These are phyloP conservation scores for Dinothrombium tinctorium DNA, from an alignment of 1,140 invertebrate species.

Conservation along the genomic window DNA sequence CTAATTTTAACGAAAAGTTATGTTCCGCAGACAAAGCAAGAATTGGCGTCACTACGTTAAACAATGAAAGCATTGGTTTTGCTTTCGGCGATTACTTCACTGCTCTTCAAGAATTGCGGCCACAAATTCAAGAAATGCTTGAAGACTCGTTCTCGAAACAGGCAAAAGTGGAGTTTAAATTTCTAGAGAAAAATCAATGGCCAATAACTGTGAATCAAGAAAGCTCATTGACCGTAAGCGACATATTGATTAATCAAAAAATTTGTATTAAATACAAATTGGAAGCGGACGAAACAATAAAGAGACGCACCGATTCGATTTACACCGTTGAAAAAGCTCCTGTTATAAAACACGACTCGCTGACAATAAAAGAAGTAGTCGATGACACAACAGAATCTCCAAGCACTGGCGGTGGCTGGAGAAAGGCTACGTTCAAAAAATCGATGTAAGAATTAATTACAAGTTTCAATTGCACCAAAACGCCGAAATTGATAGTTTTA, in stretches of 20 bases:
- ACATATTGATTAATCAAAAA: constrained; percentile 17
- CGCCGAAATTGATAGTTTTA: too few species aligned
- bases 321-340: not conserved
- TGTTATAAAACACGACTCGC: not conserved
- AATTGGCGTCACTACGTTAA: constrained; percentile 17
- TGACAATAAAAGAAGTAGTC: too few species aligned
- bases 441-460: not conserved
- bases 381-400: too few species aligned
- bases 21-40: constrained; percentile 17
- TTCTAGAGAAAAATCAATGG: constrained; percentile 21
- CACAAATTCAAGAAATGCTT: constrained; percentile 17
- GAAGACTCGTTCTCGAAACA: constrained; percentile 4
- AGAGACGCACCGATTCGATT: constrained; percentile 1
- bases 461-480: too few species aligned
- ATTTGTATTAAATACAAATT: constrained; percentile 10
- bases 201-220: constrained; percentile 21
- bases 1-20: not conserved
- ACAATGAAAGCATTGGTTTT: constrained; percentile 18
- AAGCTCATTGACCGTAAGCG: constrained; percentile 16
- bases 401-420: not conserved
- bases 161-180: constrained; percentile 14
- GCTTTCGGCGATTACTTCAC: constrained; percentile 17
- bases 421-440: not conserved
- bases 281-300: not conserved
- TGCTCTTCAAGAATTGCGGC: constrained; percentile 15